Conservation (phyloP, 2,113 vertebrate species). For the Stictonetta naevosa region DNA sequence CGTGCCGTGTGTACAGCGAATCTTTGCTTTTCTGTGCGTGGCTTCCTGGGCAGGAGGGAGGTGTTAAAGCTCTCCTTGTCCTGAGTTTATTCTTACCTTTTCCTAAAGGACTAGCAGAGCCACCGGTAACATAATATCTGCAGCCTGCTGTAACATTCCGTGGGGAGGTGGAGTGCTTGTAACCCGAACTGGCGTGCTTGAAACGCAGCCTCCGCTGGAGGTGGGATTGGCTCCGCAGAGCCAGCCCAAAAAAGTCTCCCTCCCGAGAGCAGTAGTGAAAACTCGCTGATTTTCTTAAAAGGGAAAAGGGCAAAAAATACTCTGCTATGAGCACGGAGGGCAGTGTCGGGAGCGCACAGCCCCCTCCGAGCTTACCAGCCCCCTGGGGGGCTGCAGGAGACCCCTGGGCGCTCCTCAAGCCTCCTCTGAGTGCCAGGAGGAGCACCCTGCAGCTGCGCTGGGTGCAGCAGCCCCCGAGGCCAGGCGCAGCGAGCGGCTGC, state of each 20-base stretch:
- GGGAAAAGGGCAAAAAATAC: background rate
- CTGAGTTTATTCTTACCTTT: background rate
- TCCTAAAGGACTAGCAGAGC: constrained; percentile 31
- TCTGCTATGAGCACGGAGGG: background rate
- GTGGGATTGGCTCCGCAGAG: background rate
- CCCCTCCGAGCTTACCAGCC: background rate
- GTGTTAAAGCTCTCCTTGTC: rapidly evolving
- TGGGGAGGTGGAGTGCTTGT: constrained; percentile 34
- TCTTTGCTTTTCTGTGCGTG: background rate
- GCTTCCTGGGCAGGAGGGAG: background rate
- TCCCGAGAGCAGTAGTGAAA: background rate
- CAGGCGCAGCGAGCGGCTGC: background rate
- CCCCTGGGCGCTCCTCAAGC: background rate
- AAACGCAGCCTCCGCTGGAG: background rate
- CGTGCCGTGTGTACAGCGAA: rapidly evolving
- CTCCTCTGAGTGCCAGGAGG: background rate
- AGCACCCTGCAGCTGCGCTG: background rate
- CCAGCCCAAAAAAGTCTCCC: background rate
- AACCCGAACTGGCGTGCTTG: constrained; percentile 24
- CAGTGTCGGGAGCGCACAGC: no score
- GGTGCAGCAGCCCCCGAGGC: background rate
- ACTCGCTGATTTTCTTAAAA: background rate
- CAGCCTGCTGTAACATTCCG: constrained; percentile 43
- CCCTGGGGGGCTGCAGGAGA: background rate
- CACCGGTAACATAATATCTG: constrained; percentile 38